These are phyloP conservation scores for Chrysemys picta DNA, from an alignment of 2,113 vertebrate species.

Conservation along the genomic window DNA sequence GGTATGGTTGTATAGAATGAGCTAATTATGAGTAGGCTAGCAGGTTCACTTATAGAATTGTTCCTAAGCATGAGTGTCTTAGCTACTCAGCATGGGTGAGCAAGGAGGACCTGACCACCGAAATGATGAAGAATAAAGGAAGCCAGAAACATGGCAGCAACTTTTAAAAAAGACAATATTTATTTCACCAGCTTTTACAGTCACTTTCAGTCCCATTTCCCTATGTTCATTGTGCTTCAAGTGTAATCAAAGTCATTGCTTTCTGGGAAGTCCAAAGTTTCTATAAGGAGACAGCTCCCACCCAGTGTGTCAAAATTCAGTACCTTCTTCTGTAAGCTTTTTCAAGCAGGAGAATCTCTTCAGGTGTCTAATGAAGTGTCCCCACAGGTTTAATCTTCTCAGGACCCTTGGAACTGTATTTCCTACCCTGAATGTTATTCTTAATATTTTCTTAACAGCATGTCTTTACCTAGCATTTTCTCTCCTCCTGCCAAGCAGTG, in stretches of 20 bases:
- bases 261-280: too few relatives aligned
- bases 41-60: background rate
- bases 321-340: background rate
- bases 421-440: background rate
- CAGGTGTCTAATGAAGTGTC: background rate
- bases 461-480: background rate
- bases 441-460: background rate
- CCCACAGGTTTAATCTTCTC: background rate
- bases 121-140: background rate
- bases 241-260: too few relatives aligned
- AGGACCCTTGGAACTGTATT: background rate
- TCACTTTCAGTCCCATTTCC: too few relatives aligned
- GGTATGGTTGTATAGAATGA: constrained; percentile 17
- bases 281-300: too few relatives aligned
- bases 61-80: background rate
- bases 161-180: too few relatives aligned
- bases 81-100: background rate
- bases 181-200: too few relatives aligned
- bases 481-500: background rate
- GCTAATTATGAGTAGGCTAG: background rate
- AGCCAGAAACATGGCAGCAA: background rate
- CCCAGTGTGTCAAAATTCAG: background rate
- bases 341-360: background rate
- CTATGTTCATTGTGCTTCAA: too few relatives aligned
- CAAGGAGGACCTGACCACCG: background rate